phyloP scores from a whole-genome alignment of 23 tunicate genomes.

The Halocynthia aurantium region DNA sequence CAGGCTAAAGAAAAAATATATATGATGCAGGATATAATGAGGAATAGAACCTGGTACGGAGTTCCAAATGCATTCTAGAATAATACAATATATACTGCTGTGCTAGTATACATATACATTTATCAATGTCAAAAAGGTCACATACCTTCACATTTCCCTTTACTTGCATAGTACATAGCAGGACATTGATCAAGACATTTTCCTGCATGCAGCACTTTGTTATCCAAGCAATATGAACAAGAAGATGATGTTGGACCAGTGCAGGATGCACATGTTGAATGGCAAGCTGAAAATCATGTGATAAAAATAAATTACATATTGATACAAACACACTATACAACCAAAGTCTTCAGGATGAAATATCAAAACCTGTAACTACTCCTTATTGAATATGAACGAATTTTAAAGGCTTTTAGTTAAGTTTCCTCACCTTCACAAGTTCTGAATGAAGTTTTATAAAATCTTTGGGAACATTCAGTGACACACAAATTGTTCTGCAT shows the following conservation, averaged over 20 bases:
- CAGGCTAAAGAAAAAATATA: constrained; percentile 9
- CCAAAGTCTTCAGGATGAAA: neutral
- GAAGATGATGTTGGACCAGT: neutral
- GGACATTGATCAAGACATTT: constrained; percentile 45
- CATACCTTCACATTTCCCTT: constrained; percentile 20
- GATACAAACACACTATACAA: neutral
- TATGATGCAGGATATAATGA: neutral
- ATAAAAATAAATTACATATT: neutral
- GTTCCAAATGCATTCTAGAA: too few relatives aligned
- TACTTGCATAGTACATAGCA: constrained; percentile 35
- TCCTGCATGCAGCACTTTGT: constrained; percentile 5
- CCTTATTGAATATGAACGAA: too few relatives aligned
- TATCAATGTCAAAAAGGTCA: neutral
- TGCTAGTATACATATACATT: too few relatives aligned
- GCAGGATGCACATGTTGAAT: constrained; percentile 40
- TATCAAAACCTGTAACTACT: too few relatives aligned
- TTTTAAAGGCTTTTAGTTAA: neutral
- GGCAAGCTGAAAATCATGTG: constrained; percentile 40
- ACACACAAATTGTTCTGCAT: constrained; percentile 45
- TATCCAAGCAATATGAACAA: neutral
- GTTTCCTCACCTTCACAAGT: constrained; percentile 37
- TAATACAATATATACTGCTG: too few relatives aligned
- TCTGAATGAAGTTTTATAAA: constrained; percentile 28
- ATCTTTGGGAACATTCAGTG: constrained; percentile 30
- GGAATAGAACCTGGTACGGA: neutral